Conservation (phyloP, 2,113 vertebrate species). For the Callipepla californica region DNA sequence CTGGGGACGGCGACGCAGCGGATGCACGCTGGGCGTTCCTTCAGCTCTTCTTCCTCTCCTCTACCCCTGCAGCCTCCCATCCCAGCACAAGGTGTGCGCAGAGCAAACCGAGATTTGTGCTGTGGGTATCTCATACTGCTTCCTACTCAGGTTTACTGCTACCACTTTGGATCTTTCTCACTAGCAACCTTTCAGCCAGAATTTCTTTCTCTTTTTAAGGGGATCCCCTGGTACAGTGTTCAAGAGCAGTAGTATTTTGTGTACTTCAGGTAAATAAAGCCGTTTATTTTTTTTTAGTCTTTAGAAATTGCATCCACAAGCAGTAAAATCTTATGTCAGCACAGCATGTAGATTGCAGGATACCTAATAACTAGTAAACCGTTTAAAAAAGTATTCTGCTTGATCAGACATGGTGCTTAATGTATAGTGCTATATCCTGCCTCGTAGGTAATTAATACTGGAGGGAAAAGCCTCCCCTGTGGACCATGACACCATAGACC, state of each 20-base stretch:
- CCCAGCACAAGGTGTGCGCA: background rate
- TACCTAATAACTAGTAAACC: constrained; percentile 35
- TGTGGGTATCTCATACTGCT: background rate
- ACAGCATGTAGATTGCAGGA: background rate
- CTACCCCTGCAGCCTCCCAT: background rate
- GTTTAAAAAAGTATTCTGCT: constrained; percentile 30
- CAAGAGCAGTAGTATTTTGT: background rate
- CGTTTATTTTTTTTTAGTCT: constrained; percentile 15
- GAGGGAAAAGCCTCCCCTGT: background rate
- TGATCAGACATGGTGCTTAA: constrained; percentile 3
- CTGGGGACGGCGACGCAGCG: fast-evolving
- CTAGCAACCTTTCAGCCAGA: background rate
- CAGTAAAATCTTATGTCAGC: constrained; percentile 49
- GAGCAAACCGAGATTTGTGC: background rate
- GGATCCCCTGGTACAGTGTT: background rate
- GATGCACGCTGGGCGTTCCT: background rate
- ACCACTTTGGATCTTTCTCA: constrained; percentile 22
- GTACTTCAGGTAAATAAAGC: constrained; percentile 58
- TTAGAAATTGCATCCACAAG: constrained; percentile 59
- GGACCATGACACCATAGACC: constrained; percentile 1
- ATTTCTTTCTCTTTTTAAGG: background rate
- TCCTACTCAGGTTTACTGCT: constrained; percentile 17
- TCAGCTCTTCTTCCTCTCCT: background rate
- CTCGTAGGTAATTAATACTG: constrained; percentile 18
- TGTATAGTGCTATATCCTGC: background rate